Conservation (phyloP, 2,113 vertebrate species). For the Girardinichthys multiradiatus region DNA sequence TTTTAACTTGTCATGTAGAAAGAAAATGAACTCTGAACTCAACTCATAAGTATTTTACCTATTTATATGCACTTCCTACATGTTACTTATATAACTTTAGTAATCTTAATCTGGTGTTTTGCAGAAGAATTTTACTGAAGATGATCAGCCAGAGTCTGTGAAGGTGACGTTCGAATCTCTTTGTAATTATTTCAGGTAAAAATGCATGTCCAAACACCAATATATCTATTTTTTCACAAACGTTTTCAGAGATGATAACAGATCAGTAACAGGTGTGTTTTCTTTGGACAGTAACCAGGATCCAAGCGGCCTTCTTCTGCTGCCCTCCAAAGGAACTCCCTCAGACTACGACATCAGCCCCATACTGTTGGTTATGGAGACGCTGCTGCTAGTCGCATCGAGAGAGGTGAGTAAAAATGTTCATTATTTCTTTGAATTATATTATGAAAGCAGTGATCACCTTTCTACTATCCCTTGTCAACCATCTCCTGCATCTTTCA, state of each 20-base stretch:
- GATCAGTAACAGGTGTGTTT: conserved; percentile 3
- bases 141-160: conserved; percentile 89
- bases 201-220: neutral
- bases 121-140: conserved; percentile 94
- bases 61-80: neutral
- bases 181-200: conserved; percentile 95
- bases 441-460: neutral
- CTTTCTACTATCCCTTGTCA: neutral
- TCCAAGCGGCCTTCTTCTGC: conserved; percentile 89
- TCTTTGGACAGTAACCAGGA: conserved; percentile 86
- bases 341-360: conserved; percentile 84
- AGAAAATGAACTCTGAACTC: neutral
- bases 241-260: too few relatives aligned
- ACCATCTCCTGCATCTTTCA: conserved; percentile 51
- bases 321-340: conserved; percentile 89
- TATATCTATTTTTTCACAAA: neutral
- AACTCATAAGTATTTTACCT: neutral
- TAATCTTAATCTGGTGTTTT: neutral
- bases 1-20: too few relatives aligned
- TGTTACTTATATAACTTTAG: too few relatives aligned
- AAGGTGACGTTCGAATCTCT: conserved; percentile 94
- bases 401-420: conserved; percentile 84
- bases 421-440: too few relatives aligned
- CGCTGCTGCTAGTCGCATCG: conserved; percentile 87
- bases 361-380: conserved; percentile 90